Conservation (phyloP, 1,140 invertebrate species). For the Drosophila leontia region DNA sequence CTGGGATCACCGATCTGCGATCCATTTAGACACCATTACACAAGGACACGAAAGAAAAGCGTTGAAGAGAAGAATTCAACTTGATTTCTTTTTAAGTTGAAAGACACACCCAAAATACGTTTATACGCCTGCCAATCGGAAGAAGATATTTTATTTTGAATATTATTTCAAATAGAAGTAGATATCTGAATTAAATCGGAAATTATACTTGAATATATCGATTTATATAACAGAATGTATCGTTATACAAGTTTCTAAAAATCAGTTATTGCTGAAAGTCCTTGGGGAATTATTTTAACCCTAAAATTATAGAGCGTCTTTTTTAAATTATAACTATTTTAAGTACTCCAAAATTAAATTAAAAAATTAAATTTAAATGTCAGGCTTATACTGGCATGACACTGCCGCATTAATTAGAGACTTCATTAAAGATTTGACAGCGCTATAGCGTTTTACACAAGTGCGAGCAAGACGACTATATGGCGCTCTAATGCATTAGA, state of each 20-base stretch:
- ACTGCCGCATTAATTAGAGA: no score
- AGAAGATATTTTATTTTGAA: neutral
- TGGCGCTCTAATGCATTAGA: no score
- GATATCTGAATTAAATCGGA: neutral
- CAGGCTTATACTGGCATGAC: no score
- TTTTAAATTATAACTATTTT: neutral
- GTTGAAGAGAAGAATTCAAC: slow-evolving; percentile 11
- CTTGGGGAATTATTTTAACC: no score
- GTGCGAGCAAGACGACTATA: no score
- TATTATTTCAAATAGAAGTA: neutral
- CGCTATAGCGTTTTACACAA: no score
- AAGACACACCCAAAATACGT: neutral
- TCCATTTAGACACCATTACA: slow-evolving; percentile 8
- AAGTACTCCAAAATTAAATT: neutral
- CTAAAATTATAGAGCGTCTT: no score
- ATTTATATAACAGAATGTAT: no score
- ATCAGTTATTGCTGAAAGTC: neutral
- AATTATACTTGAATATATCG: neutral
- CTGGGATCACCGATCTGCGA: neutral
- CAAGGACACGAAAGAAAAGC: slow-evolving; percentile 12
- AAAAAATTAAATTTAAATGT: neutral
- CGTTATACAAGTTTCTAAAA: no score
- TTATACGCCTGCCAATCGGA: neutral
- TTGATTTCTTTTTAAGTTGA: slow-evolving; percentile 11
- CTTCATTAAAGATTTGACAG: no score